phyloP scores from a whole-genome alignment of 2,888 invertebrate genomes.

The Apoda limacodes region DNA sequence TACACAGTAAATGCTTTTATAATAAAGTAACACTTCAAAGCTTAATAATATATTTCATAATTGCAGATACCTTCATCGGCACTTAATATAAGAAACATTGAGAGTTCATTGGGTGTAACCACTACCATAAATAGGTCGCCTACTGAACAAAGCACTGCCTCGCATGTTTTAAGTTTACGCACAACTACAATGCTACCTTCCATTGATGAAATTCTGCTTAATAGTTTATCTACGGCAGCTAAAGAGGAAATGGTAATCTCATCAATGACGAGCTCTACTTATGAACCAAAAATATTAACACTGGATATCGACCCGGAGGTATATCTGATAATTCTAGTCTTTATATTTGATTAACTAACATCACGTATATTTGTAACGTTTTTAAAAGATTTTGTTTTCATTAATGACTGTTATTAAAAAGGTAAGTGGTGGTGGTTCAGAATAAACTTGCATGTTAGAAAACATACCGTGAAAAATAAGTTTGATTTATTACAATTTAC shows the following conservation, averaged over 20 bases:
- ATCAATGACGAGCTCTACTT: constrained; percentile 62
- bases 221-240: constrained; percentile 71
- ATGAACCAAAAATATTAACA: constrained; percentile 69
- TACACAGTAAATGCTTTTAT: constrained; percentile 39
- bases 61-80: constrained; percentile 65
- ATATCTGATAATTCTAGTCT: constrained; percentile 41
- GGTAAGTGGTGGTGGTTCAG: constrained; percentile 1
- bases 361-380: too few relatives aligned
- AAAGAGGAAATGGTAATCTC: constrained; percentile 70
- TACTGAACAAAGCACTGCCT: constrained; percentile 66
- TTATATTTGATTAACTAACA: too few relatives aligned
- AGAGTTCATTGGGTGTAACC: constrained; percentile 61
- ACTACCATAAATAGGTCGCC: constrained; percentile 53
- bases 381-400: too few relatives aligned
- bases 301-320: constrained; percentile 74
- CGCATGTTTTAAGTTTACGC: constrained; percentile 68
- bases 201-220: constrained; percentile 72
- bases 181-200: constrained; percentile 70
- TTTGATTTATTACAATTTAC: constrained; percentile 29
- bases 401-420: too few relatives aligned
- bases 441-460: constrained; percentile 3
- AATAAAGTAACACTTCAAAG: constrained; percentile 37
- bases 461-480: constrained; percentile 5
- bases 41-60: constrained; percentile 61
- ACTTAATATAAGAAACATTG: constrained; percentile 63